phyloP scores from a whole-genome alignment of 1,140 invertebrate genomes.

The Drosophila miranda region DNA sequence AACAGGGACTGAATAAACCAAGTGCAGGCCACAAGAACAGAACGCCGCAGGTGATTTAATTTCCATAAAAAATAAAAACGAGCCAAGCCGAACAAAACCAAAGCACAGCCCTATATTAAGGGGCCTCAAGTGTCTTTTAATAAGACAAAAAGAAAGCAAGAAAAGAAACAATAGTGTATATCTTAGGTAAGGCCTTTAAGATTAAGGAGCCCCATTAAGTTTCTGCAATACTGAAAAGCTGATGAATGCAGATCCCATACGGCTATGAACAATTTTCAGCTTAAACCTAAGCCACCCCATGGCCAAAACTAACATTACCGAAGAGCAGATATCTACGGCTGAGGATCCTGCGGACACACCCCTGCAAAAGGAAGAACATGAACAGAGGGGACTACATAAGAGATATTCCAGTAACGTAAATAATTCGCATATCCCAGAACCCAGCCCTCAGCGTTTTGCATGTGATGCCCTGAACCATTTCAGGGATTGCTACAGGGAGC shows the following conservation, averaged over 20 bases:
- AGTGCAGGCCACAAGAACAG: slow-evolving; percentile 30
- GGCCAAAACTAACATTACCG: no score
- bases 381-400: slow-evolving; percentile 26
- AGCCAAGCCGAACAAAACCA: slow-evolving; percentile 23
- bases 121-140: slow-evolving; percentile 73
- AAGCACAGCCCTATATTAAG: slow-evolving; percentile 26
- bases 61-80: slow-evolving; percentile 49
- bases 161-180: slow-evolving; percentile 5
- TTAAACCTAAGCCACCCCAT: no score
- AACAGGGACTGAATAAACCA: slow-evolving; percentile 39
- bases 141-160: slow-evolving; percentile 41
- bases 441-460: slow-evolving; percentile 46
- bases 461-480: slow-evolving; percentile 77
- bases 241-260: no score
- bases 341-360: no score
- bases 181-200: neutral
- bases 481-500: slow-evolving; percentile 64
- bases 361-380: neutral
- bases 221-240: no score
- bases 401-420: slow-evolving; percentile 61
- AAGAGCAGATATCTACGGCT: no score
- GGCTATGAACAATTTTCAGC: no score
- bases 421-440: slow-evolving; percentile 48
- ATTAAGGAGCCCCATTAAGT: no score
- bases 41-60: slow-evolving; percentile 70